Percentiles rank a stretch among this genome's conserved stretches.
Conservation (phyloP, 2,113 vertebrate genomes). For the Pluvianellus socialis region DNA sequence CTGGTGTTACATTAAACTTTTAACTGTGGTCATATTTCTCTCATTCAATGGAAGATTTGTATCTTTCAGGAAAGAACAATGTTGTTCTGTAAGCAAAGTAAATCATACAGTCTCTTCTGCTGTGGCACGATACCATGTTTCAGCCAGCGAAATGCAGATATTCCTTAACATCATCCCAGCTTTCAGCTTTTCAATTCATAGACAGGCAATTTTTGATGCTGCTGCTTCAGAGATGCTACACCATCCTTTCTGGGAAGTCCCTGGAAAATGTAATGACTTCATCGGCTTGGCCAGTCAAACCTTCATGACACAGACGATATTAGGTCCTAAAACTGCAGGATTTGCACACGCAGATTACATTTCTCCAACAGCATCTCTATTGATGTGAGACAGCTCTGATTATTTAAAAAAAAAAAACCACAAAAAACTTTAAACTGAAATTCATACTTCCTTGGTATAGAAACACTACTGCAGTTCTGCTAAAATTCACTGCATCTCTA, state of each 20-base stretch:
- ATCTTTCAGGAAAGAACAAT: neutral
- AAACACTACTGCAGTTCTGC: neutral
- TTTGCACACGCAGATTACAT: neutral
- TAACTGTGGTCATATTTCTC: neutral
- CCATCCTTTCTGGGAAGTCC: neutral
- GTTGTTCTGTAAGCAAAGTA: neutral
- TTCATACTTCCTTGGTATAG: neutral
- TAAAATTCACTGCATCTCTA: neutral
- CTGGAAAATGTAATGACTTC: neutral
- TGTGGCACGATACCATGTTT: neutral
- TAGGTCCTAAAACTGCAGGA: neutral
- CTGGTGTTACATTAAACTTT: neutral
- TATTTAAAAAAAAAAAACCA: neutral
- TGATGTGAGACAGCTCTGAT: neutral
- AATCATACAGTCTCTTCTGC: neutral
- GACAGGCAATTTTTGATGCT: neutral
- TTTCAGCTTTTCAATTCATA: neutral
- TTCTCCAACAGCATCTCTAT: neutral
- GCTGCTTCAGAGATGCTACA: neutral
- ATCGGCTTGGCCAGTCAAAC: neutral
- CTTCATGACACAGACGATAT: neutral
- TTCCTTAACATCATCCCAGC: rapidly evolving
- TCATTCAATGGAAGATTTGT: neutral
- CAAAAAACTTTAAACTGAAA: neutral
- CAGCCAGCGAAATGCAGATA: neutral